phyloP scores from a whole-genome alignment of 2,113 vertebrate species.

The Cavia aperea region DNA sequence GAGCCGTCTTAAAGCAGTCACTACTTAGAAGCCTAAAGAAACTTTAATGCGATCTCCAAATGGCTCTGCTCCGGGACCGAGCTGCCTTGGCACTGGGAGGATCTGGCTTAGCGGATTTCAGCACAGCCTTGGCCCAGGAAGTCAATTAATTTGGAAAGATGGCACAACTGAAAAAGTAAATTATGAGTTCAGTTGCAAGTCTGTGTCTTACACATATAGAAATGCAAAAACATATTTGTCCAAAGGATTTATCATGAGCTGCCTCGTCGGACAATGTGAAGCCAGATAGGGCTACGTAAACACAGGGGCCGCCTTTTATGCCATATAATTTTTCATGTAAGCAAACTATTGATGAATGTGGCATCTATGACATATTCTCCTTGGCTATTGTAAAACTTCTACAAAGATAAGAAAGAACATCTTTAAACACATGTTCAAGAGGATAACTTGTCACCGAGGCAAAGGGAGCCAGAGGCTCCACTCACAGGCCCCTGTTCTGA shows the following conservation, averaged over 20 bases:
- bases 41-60: slow-evolving; percentile 59
- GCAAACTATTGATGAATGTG: slow-evolving; percentile 60
- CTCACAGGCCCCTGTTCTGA: not conserved
- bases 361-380: slow-evolving; percentile 45
- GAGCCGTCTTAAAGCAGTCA: slow-evolving; percentile 50
- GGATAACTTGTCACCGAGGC: slow-evolving; percentile 8
- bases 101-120: slow-evolving; percentile 42
- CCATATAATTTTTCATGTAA: slow-evolving; percentile 45
- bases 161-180: slow-evolving; percentile 57
- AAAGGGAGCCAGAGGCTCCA: not conserved
- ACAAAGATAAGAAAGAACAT: slow-evolving; percentile 54
- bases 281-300: slow-evolving; percentile 52
- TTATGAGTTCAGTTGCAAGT: slow-evolving; percentile 44
- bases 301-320: slow-evolving; percentile 57
- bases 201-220: slow-evolving; percentile 51
- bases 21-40: slow-evolving; percentile 50
- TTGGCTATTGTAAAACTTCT: slow-evolving; percentile 46
- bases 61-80: slow-evolving; percentile 40
- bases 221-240: slow-evolving; percentile 49
- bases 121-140: slow-evolving; percentile 51
- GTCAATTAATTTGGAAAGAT: slow-evolving; percentile 52
- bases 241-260: slow-evolving; percentile 46
- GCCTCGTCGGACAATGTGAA: slow-evolving; percentile 18
- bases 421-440: slow-evolving; percentile 41
- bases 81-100: slow-evolving; percentile 44